Percentiles rank a stretch among this genome's conserved stretches.
These are phyloP conservation scores for Drosophila parthenogenetica DNA, from an alignment of 2,888 invertebrate species.

Conservation along the genomic window DNA sequence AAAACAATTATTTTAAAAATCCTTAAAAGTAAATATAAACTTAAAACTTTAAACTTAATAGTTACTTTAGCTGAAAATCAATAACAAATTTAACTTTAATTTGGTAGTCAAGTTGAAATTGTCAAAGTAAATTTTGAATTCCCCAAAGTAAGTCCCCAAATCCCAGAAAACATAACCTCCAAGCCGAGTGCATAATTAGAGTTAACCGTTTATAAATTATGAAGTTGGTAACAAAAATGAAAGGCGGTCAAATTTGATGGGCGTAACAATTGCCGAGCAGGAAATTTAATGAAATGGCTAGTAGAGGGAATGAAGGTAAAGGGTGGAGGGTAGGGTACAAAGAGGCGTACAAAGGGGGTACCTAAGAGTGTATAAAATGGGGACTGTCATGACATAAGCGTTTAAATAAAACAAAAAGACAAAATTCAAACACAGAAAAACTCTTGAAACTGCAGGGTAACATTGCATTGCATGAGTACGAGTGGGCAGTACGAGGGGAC, in stretches of 20 bases:
- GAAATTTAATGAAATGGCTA: background rate
- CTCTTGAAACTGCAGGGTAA: slow-evolving; percentile 56
- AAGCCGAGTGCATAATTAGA: slow-evolving; percentile 50
- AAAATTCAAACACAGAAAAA: slow-evolving; percentile 31
- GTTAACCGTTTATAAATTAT: slow-evolving; percentile 63
- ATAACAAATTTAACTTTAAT: background rate
- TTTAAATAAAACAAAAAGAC: slow-evolving; percentile 56
- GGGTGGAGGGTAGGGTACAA: background rate
- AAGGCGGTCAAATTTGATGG: slow-evolving; percentile 39
- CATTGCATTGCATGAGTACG: slow-evolving; percentile 18
- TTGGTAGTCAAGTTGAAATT: background rate
- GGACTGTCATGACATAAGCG: slow-evolving; percentile 67
- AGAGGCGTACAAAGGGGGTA: background rate
- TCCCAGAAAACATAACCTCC: slow-evolving; percentile 9
- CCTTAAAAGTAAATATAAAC: too few relatives aligned
- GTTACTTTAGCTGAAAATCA: background rate
- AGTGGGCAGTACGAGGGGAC: background rate
- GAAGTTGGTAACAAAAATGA: slow-evolving; percentile 27
- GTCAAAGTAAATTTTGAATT: too few relatives aligned
- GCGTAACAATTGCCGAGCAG: slow-evolving; percentile 23
- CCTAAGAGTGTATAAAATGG: background rate
- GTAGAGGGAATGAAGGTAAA: too few relatives aligned
- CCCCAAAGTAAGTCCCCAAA: background rate
- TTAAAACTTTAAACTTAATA: too few relatives aligned
- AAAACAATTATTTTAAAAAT: too few relatives aligned